phyloP scores from a whole-genome alignment of 2,888 invertebrate genomes.

The Drosophila nr. perissopoda region DNA sequence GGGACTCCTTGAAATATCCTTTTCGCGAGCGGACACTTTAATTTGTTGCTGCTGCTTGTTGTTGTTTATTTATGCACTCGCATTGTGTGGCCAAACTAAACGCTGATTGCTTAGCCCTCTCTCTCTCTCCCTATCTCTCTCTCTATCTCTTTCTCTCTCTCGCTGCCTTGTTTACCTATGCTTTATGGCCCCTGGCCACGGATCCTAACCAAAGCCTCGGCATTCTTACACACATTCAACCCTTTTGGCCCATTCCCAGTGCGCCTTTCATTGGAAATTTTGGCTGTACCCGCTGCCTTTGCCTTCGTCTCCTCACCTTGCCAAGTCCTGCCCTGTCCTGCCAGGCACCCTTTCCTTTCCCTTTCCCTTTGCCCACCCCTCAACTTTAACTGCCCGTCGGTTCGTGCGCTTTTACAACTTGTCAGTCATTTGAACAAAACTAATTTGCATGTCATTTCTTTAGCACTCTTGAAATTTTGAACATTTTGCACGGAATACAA shows the following conservation, averaged over 20 bases:
- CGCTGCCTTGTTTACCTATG: neutral
- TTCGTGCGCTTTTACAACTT: conserved; percentile 69
- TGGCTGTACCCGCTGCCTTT: conserved; percentile 24
- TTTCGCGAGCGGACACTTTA: conserved; percentile 10
- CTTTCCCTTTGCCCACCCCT: neutral
- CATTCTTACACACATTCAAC: conserved; percentile 36
- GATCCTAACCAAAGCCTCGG: conserved; percentile 20
- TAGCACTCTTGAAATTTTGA: conserved; percentile 76
- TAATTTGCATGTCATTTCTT: conserved; percentile 82
- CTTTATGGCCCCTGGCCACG: conserved; percentile 39
- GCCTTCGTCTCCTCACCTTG: neutral
- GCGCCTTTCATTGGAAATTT: conserved; percentile 63
- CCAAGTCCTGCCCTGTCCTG: neutral
- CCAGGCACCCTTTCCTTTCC: neutral
- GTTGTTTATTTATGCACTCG: conserved; percentile 73
- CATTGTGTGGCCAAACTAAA: conserved; percentile 74
- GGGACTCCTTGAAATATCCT: conserved; percentile 46
- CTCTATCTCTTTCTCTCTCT: neutral
- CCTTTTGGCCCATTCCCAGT: conserved; percentile 38
- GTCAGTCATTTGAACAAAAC: conserved; percentile 82
- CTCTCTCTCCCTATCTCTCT: neutral
- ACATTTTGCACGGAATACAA: conserved; percentile 67
- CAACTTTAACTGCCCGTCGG: neutral
- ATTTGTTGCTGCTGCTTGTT: conserved; percentile 25
- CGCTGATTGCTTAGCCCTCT: conserved; percentile 30